Evolutionary conservation across 2,888 invertebrate genomes (phyloP).

Genomic region (Drosophila niveifrons): DNA sequence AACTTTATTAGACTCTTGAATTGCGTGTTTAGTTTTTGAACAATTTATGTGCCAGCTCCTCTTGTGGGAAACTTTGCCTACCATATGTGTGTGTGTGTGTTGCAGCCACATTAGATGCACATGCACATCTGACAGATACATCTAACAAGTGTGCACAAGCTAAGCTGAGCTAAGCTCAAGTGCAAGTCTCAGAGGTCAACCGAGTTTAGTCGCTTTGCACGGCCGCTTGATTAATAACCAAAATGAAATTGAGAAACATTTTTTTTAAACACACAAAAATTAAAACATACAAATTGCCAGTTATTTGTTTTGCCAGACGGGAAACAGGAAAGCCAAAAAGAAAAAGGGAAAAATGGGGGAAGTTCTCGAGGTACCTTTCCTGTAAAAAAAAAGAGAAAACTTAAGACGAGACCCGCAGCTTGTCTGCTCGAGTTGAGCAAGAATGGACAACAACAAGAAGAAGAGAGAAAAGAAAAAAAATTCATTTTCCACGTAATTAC

Average conservation of each 20-base stretch:
- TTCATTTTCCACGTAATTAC: slow-evolving; percentile 85
- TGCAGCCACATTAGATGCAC: slow-evolving; percentile 23
- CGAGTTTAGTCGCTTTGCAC: slow-evolving; percentile 29
- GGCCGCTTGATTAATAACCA: slow-evolving; percentile 80
- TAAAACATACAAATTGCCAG: slow-evolving; percentile 84
- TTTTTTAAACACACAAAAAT: slow-evolving; percentile 76
- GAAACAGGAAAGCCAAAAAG: neutral
- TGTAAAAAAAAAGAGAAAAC: slow-evolving; percentile 24
- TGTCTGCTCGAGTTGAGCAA: slow-evolving; percentile 23
- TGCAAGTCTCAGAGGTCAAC: slow-evolving; percentile 17
- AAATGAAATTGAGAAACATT: slow-evolving; percentile 81
- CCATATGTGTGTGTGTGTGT: slow-evolving; percentile 27
- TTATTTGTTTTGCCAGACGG: slow-evolving; percentile 76
- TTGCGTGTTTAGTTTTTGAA: slow-evolving; percentile 79
- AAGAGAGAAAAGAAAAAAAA: too few relatives aligned
- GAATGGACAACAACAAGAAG: slow-evolving; percentile 18
- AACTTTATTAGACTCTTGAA: slow-evolving; percentile 82
- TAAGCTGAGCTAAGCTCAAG: slow-evolving; percentile 9
- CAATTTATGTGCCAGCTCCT: slow-evolving; percentile 66
- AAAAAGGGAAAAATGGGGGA: neutral
- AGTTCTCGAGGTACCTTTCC: slow-evolving; percentile 47
- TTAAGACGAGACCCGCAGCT: slow-evolving; percentile 12
- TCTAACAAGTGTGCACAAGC: slow-evolving; percentile 41
- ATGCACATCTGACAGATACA: slow-evolving; percentile 28
- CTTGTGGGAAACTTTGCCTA: slow-evolving; percentile 70